Conservation (phyloP, 1,140 invertebrate species). For the Megalopta genalis region DNA sequence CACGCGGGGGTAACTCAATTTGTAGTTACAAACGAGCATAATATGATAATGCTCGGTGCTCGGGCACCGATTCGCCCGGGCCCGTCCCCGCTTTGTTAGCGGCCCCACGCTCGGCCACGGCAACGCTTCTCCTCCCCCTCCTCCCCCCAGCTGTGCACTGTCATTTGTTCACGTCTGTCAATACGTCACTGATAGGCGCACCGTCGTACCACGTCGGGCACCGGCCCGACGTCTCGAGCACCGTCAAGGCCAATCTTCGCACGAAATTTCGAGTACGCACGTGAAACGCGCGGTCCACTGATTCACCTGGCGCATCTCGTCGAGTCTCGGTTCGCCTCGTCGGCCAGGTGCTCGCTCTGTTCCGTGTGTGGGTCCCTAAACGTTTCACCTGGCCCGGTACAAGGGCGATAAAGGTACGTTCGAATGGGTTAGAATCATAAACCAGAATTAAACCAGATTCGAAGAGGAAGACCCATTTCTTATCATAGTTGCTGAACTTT, state of each 20-base stretch:
- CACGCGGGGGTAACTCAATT: slow-evolving; percentile 78
- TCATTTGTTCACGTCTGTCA: slow-evolving; percentile 78
- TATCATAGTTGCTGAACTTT: too few relatives aligned
- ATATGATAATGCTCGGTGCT: slow-evolving; percentile 76
- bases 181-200: slow-evolving; percentile 68
- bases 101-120: slow-evolving; percentile 15
- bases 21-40: slow-evolving; percentile 80
- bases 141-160: slow-evolving; percentile 67
- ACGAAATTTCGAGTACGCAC: slow-evolving; percentile 36
- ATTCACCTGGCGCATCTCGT: background rate
- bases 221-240: background rate
- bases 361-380: background rate
- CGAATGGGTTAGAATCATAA: too few relatives aligned
- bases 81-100: slow-evolving; percentile 63
- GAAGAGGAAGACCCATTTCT: too few relatives aligned
- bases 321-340: background rate
- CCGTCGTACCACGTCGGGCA: slow-evolving; percentile 26
- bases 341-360: background rate
- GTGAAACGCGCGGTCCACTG: background rate
- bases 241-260: slow-evolving; percentile 33
- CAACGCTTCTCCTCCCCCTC: slow-evolving; percentile 56
- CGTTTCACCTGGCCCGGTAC: background rate
- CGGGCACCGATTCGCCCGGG: slow-evolving; percentile 44
- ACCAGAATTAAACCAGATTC: too few relatives aligned
- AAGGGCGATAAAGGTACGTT: too few relatives aligned